Evolutionary conservation across 2,888 invertebrate species (phyloP).

Genomic region (Baccha elongata): DNA sequence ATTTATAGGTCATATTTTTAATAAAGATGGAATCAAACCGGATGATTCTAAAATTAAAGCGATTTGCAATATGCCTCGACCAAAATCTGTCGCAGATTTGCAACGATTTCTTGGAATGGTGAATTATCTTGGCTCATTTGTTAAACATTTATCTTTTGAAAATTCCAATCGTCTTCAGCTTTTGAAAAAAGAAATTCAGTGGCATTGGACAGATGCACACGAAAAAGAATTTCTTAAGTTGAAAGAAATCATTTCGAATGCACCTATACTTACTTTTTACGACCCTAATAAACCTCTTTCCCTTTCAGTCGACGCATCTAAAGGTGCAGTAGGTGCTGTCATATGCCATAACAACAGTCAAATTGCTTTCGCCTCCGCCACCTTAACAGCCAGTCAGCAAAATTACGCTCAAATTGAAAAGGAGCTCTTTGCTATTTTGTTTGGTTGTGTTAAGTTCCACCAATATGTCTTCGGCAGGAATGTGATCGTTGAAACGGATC

Average conservation of each 20-base stretch:
- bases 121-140: conserved; percentile 21
- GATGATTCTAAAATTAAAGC: conserved; percentile 35
- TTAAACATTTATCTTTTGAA: conserved; percentile 37
- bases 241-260: background rate
- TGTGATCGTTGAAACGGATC: background rate
- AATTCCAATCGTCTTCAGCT: conserved; percentile 29
- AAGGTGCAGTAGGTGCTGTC: conserved; percentile 8
- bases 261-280: background rate
- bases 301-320: background rate
- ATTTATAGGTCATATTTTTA: conserved; percentile 37
- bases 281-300: conserved; percentile 1
- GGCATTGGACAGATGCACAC: conserved; percentile 26
- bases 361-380: background rate
- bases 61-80: conserved; percentile 29
- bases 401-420: background rate
- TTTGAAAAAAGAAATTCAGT: conserved; percentile 32
- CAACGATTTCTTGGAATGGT: conserved; percentile 42
- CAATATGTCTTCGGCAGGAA: background rate
- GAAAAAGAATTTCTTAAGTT: conserved; percentile 15
- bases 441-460: background rate
- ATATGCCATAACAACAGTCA: background rate
- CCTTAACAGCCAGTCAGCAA: background rate
- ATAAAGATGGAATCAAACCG: conserved; percentile 10
- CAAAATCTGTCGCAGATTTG: conserved; percentile 20
- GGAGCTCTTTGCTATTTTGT: background rate